A percentile compares a stretch with the other conserved stretches of the same genome.
phyloP scores from a whole-genome alignment of 2,888 invertebrate species.

The Magallana nippona region DNA sequence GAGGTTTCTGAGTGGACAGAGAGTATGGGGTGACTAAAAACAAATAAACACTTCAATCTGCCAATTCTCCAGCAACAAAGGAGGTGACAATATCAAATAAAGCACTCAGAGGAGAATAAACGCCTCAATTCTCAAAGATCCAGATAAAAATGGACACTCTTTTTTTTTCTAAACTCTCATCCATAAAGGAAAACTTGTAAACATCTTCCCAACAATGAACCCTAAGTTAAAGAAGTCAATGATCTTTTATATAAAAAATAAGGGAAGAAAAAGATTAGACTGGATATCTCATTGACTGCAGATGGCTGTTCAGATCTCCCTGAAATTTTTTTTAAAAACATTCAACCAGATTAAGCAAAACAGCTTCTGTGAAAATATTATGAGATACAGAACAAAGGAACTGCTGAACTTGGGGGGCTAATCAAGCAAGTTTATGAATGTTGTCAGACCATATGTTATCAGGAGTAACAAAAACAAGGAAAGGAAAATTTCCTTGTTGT shows the following conservation, averaged over 20 bases:
- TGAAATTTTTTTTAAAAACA: background rate
- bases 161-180: background rate
- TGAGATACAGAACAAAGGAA: background rate
- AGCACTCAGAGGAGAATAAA: background rate
- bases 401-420: background rate
- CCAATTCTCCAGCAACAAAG: background rate
- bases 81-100: background rate
- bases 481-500: background rate
- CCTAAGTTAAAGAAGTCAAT: conserved; percentile 3
- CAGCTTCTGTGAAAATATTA: background rate
- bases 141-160: background rate
- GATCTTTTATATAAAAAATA: background rate
- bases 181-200: conserved; percentile 18
- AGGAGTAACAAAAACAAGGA: background rate
- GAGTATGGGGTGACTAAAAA: background rate
- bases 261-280: background rate
- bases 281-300: conserved; percentile 18
- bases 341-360: background rate
- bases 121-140: background rate
- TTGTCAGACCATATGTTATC: conserved; percentile 10
- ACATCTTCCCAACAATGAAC: background rate
- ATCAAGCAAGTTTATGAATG: background rate
- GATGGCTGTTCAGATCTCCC: conserved; percentile 6
- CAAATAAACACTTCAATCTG: conserved; percentile 31
- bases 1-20: background rate